Conservation (phyloP, 2,113 vertebrate genomes). For the Notechis scutatus region DNA sequence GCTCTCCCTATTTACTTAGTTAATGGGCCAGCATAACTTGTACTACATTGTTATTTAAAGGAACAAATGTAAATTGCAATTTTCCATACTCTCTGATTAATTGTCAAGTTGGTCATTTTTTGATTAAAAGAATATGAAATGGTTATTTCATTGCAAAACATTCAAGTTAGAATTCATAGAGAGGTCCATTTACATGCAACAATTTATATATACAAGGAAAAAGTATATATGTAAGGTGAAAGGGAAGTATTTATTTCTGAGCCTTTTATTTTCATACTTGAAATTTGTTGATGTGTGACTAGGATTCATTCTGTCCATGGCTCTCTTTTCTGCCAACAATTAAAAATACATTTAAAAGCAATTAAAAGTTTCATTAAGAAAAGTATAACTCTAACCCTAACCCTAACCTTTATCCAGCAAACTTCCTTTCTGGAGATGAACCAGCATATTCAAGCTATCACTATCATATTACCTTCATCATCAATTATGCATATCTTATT, state of each 20-base stretch:
- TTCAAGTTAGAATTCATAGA: background rate
- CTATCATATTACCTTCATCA: too few species aligned
- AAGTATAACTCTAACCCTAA: background rate
- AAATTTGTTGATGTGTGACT: background rate
- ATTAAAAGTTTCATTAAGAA: background rate
- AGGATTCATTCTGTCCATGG: background rate
- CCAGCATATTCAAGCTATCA: background rate
- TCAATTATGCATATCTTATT: background rate
- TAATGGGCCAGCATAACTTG: background rate
- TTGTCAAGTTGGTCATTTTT: background rate
- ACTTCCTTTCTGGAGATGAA: background rate
- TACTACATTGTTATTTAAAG: background rate
- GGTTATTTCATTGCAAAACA: background rate
- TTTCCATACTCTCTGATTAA: background rate
- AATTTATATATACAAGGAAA: background rate
- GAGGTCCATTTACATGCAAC: background rate
- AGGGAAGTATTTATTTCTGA: background rate
- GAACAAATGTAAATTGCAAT: background rate
- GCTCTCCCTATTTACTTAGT: background rate
- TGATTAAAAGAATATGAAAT: background rate
- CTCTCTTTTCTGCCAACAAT: background rate
- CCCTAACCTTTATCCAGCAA: background rate
- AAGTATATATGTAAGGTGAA: background rate
- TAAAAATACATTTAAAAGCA: background rate
- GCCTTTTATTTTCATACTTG: background rate